Percentiles rank a stretch among this genome's conserved stretches.
Evolutionary conservation across 1,140 invertebrate species (phyloP).

Genomic region (Pygmarrhopalites habei): DNA sequence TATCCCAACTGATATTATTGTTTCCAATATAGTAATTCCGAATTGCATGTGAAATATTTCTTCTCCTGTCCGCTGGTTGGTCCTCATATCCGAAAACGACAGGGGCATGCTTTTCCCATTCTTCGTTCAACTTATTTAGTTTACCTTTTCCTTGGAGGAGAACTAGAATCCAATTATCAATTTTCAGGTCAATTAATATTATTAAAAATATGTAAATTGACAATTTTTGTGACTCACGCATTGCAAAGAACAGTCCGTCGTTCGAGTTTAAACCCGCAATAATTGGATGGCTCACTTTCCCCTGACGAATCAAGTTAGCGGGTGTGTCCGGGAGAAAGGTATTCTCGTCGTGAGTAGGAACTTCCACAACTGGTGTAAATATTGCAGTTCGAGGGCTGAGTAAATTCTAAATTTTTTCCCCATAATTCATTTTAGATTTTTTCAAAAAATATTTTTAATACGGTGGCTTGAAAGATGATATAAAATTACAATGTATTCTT

Average conservation of each 20-base stretch:
- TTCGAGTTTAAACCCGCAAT: slow-evolving; percentile 19
- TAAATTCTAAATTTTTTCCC: no score
- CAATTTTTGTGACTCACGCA: slow-evolving; percentile 18
- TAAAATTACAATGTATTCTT: not conserved
- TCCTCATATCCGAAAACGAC: slow-evolving; percentile 26
- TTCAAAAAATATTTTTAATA: no score
- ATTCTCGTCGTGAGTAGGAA: slow-evolving; percentile 14
- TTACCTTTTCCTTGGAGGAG: not conserved
- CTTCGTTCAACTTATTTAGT: slow-evolving; percentile 1
- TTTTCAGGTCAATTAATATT: no score
- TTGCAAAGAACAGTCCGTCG: slow-evolving; percentile 30
- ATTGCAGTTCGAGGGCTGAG: no score
- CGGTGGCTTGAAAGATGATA: no score
- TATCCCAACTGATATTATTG: slow-evolving; percentile 1
- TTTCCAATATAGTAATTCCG: slow-evolving; percentile 15
- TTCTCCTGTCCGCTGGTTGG: slow-evolving; percentile 8
- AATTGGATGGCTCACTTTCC: no score
- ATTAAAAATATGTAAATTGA: not conserved
- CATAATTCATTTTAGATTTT: no score
- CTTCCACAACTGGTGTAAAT: no score
- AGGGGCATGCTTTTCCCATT: slow-evolving; percentile 29
- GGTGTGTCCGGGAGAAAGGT: slow-evolving; percentile 17
- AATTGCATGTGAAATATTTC: slow-evolving; percentile 17
- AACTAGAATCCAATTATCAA: not conserved
- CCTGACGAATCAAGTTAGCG: no score